These are phyloP conservation scores for Epinephelus coioides DNA, from an alignment of 2,797 vertebrate genomes.

Conservation along the genomic window DNA sequence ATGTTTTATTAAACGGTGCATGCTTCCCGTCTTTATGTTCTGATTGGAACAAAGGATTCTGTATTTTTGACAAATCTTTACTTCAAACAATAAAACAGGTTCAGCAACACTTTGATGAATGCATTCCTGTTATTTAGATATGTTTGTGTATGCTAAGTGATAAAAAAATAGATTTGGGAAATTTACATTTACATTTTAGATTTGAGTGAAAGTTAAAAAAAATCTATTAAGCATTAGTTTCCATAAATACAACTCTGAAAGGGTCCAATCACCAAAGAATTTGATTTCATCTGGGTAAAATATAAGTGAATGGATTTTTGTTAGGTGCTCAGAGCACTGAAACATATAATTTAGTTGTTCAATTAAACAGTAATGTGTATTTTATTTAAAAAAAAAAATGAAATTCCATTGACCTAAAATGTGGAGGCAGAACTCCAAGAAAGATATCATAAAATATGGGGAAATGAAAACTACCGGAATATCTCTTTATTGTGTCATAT, in stretches of 20 bases:
- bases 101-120: conserved; percentile 45
- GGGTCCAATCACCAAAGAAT: not conserved
- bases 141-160: not conserved
- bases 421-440: not conserved
- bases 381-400: not conserved
- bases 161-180: not conserved
- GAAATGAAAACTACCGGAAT: not conserved
- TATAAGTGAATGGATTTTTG: not conserved
- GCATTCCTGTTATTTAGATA: conserved; percentile 1
- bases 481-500: not conserved
- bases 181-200: not conserved
- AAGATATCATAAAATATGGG: not conserved
- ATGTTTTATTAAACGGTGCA: conserved; percentile 85
- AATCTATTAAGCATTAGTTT: not conserved
- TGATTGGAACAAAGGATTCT: conserved; percentile 73
- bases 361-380: not conserved
- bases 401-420: not conserved
- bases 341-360: not conserved
- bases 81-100: conserved; percentile 78
- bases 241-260: not conserved
- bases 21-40: conserved; percentile 77
- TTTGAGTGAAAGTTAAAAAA: not conserved
- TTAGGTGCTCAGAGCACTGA: not conserved
- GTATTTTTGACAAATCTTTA: conserved; percentile 83
- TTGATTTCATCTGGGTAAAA: not conserved